Conservation (phyloP, 2,113 vertebrate species). For the Coptodon bakossiorum region DNA sequence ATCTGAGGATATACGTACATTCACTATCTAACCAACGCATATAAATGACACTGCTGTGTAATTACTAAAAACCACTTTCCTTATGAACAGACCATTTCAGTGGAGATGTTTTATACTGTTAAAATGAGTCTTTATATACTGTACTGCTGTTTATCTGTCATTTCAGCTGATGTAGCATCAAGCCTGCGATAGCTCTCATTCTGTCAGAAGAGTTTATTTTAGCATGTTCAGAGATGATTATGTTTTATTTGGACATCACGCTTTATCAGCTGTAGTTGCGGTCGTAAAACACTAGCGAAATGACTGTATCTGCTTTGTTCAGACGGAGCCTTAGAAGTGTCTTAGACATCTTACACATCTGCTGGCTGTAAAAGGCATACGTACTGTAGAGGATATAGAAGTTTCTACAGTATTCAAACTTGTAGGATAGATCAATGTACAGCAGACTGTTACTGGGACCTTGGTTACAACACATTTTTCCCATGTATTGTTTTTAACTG, state of each 20-base stretch:
- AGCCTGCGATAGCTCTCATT: background rate
- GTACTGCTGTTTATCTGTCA: conserved; percentile 40
- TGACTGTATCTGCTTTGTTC: background rate
- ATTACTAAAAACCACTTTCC: conserved; percentile 29
- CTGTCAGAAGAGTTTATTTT: background rate
- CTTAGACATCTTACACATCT: background rate
- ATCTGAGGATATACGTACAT: conserved; percentile 20
- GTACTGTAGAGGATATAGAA: background rate
- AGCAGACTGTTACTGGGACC: background rate
- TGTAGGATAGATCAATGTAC: background rate
- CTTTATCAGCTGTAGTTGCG: conserved; percentile 5
- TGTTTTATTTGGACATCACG: background rate
- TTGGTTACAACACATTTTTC: background rate
- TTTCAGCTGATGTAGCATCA: conserved; percentile 51
- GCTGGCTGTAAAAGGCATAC: background rate
- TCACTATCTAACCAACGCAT: conserved; percentile 49
- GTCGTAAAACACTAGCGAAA: background rate
- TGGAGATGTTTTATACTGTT: conserved; percentile 54
- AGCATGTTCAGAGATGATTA: conserved; percentile 15
- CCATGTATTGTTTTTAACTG: background rate
- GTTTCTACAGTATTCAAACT: background rate
- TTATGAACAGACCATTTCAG: conserved; percentile 9
- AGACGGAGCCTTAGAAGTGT: background rate
- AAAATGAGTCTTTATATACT: conserved; percentile 43
- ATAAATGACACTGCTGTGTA: conserved; percentile 27